Percentiles rank a stretch among this genome's conserved stretches.
phyloP scores from a whole-genome alignment of 2,888 invertebrate species.

The Colletes collaris region DNA sequence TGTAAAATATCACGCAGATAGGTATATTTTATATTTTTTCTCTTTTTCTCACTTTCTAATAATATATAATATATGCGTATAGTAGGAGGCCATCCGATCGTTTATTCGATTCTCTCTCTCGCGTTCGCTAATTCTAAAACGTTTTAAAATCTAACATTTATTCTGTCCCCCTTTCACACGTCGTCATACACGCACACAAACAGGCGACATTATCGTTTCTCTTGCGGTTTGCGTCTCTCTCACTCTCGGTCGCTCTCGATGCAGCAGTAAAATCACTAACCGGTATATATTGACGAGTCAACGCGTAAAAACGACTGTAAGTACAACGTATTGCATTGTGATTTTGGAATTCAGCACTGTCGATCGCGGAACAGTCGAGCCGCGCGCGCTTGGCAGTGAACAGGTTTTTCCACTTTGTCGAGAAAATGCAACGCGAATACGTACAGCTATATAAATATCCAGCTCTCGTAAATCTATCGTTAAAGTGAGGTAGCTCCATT shows the following conservation, averaged over 20 bases:
- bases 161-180: conserved; percentile 5
- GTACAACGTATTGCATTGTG: conserved; percentile 82
- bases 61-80: conserved; percentile 54
- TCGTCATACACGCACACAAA: conserved; percentile 9
- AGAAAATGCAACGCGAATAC: conserved; percentile 23
- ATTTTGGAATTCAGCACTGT: conserved; percentile 80
- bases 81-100: conserved; percentile 56
- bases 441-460: conserved; percentile 16
- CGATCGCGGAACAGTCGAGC: conserved; percentile 72
- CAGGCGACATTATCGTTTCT: conserved; percentile 11
- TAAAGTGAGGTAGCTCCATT: conserved; percentile 63
- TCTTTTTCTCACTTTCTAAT: conserved; percentile 54
- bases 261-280: conserved; percentile 67
- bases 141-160: conserved; percentile 19
- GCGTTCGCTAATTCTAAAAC: not conserved
- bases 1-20: conserved; percentile 79
- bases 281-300: conserved; percentile 69
- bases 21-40: conserved; percentile 63
- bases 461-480: conserved; percentile 37
- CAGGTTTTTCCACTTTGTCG: conserved; percentile 36
- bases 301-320: conserved; percentile 77
- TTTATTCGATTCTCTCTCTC: conserved; percentile 23
- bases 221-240: conserved; percentile 17
- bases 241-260: conserved; percentile 45
- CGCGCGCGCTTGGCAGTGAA: conserved; percentile 70